Evolutionary conservation across 1,140 invertebrate species (phyloP).

Genomic region (Pygmarrhopalites habei): DNA sequence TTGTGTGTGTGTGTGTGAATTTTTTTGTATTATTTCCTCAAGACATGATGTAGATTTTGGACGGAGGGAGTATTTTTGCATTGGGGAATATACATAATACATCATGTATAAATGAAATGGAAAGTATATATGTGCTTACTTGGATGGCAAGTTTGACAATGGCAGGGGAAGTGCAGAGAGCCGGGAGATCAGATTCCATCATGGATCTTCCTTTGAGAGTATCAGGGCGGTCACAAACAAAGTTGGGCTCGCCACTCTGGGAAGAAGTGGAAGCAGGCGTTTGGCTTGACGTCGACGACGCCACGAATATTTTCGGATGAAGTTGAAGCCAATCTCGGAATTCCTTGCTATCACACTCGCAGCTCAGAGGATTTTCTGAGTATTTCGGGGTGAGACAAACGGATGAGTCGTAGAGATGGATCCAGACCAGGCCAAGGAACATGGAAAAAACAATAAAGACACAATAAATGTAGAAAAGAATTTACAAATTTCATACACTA

Average conservation of each 20-base stretch:
- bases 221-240: constrained; percentile 37
- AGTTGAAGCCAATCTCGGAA: constrained; percentile 39
- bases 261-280: too few species aligned
- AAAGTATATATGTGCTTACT: constrained; percentile 29
- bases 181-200: constrained; percentile 35
- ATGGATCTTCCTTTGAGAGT: constrained; percentile 30
- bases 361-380: constrained; percentile 38
- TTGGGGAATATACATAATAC: background rate
- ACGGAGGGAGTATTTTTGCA: background rate
- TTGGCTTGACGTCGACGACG: constrained; percentile 13
- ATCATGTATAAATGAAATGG: background rate
- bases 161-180: constrained; percentile 35
- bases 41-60: too few species aligned
- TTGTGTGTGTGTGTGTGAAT: background rate
- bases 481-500: too few species aligned
- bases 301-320: constrained; percentile 37
- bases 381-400: constrained; percentile 2
- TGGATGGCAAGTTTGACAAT: constrained; percentile 39
- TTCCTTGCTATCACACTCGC: constrained; percentile 38
- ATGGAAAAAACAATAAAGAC: too few species aligned
- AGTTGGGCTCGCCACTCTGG: constrained; percentile 26
- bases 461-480: too few species aligned
- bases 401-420: background rate
- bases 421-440: background rate
- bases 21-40: too few species aligned